Percentiles rank a stretch among this genome's conserved stretches.
These are phyloP conservation scores for Mythimna ferrago DNA, from an alignment of 2,888 invertebrate species.

Conservation along the genomic window DNA sequence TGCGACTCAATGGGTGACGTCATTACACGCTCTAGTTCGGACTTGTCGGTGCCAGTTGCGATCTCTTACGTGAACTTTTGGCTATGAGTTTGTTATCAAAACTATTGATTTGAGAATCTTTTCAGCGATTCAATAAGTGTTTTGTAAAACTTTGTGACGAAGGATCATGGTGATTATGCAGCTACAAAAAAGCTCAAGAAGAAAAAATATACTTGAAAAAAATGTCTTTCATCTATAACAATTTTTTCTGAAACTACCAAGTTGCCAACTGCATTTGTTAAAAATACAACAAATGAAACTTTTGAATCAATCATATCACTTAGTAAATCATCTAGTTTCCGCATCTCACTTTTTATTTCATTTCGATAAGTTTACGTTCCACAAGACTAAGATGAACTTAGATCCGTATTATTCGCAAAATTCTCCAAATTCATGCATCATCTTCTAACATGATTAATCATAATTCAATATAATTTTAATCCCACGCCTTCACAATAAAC, in stretches of 20 bases:
- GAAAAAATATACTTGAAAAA: too few species aligned
- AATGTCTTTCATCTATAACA: too few species aligned
- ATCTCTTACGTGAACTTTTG: conserved; percentile 55
- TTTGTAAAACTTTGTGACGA: not conserved
- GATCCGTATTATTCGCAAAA: conserved; percentile 20
- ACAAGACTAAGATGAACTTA: not conserved
- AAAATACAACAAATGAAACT: not conserved
- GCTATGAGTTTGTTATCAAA: conserved; percentile 51
- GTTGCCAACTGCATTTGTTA: not conserved
- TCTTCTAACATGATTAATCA: conserved; percentile 49
- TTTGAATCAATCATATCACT: conserved; percentile 18
- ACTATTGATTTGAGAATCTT: conserved; percentile 26
- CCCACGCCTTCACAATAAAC: conserved; percentile 52
- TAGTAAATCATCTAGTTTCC: conserved; percentile 31
- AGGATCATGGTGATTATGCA: too few species aligned
- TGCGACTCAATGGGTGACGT: conserved; percentile 65
- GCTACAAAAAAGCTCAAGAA: not conserved
- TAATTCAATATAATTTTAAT: conserved; percentile 53
- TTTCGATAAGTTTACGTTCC: not conserved
- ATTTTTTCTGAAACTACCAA: not conserved
- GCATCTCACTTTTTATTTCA: conserved; percentile 20
- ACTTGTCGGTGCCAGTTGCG: conserved; percentile 65
- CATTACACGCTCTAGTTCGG: conserved; percentile 67
- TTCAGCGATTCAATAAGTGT: not conserved
- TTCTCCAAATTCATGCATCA: conserved; percentile 47